Evolutionary conservation across 2,113 vertebrate species (phyloP).

Genomic region (Eclectus roratus): DNA sequence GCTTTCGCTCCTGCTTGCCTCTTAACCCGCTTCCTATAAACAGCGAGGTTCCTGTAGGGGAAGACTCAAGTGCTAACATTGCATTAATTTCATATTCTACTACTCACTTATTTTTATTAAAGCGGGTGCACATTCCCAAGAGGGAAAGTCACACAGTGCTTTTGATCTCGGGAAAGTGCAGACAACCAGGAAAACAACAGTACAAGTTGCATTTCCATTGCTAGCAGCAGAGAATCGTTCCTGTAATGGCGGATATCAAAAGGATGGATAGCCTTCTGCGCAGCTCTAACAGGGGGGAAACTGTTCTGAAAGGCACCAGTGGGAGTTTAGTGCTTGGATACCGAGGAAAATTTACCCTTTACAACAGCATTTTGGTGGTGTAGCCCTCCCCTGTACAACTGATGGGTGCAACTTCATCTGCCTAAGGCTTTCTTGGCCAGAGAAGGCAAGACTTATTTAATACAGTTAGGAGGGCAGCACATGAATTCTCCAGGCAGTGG

Average conservation of each 20-base stretch:
- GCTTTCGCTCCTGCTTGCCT: neutral
- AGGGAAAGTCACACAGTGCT: neutral
- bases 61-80: neutral
- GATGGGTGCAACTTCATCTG: neutral
- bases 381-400: neutral
- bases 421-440: neutral
- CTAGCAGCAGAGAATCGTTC: neutral
- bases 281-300: neutral
- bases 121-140: neutral
- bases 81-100: neutral
- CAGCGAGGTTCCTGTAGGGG: neutral
- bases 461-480: neutral
- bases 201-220: neutral
- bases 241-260: neutral
- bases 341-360: neutral
- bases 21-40: neutral
- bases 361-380: neutral
- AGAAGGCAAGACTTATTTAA: neutral
- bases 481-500: neutral
- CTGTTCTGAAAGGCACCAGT: neutral
- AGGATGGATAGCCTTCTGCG: neutral
- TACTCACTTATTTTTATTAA: neutral
- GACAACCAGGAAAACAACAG: neutral
- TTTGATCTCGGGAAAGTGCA: neutral
- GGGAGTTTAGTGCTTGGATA: neutral